These are phyloP conservation scores for Dendrolimus pini DNA, from an alignment of 2,888 invertebrate species.

Conservation along the genomic window DNA sequence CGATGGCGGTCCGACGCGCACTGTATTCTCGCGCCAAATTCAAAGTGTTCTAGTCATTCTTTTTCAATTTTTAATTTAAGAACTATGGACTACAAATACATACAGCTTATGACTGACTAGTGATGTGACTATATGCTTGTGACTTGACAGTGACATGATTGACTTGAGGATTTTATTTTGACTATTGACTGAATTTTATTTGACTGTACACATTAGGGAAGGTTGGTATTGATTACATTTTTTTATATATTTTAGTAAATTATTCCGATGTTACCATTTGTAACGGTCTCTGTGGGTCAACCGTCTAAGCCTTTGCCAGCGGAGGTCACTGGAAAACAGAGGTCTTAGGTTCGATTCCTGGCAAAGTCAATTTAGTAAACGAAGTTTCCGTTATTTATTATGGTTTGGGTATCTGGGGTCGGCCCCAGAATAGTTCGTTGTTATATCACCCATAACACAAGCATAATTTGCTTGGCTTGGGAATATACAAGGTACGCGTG, in stretches of 20 bases:
- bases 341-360: too few relatives aligned
- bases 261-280: not conserved
- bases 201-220: slow-evolving; percentile 14
- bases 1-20: slow-evolving; percentile 53
- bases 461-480: too few relatives aligned
- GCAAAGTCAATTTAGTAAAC: too few relatives aligned
- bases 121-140: slow-evolving; percentile 19
- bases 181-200: slow-evolving; percentile 29
- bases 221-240: not conserved
- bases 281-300: too few relatives aligned
- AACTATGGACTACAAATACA: slow-evolving; percentile 18
- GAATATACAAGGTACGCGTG: too few relatives aligned
- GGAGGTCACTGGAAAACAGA: too few relatives aligned
- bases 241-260: not conserved
- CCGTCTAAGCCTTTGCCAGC: too few relatives aligned
- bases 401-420: too few relatives aligned
- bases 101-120: slow-evolving; percentile 26
- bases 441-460: too few relatives aligned
- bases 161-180: slow-evolving; percentile 28
- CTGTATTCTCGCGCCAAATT: slow-evolving; percentile 38
- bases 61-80: slow-evolving; percentile 22
- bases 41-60: slow-evolving; percentile 51
- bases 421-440: too few relatives aligned
- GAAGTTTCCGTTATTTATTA: too few relatives aligned
- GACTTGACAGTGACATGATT: slow-evolving; percentile 26